Evolutionary conservation across 2,888 invertebrate genomes (phyloP), one percentile per base, ranked within the genome.

Genomic region (Plagodis dolabraria): DNA sequence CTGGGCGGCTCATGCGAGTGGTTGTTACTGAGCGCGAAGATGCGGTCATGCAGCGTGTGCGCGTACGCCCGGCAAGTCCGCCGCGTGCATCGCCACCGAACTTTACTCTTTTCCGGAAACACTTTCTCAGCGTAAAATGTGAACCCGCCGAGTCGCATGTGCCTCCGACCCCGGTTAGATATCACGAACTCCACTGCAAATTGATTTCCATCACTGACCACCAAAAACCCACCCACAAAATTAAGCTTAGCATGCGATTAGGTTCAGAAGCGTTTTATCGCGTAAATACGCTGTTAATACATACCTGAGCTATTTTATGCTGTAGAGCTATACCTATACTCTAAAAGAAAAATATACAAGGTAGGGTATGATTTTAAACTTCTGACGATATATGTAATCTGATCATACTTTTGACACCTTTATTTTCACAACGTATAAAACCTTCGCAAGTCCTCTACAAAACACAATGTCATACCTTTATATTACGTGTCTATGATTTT

Each of bases 141-240:
- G 73, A 92, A 93, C 55, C 93, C 93, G 60, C 84, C 86, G 62
- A 93, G 86, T 64, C 91, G 88, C 92, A 93, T 91, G 70, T 93
- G 93, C 65, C 93, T 83, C 63, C 92, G 83, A 40, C 93, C 93
- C 40, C 93, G 89, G 72, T 93, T 93, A 62, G 93, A 92, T 81
- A 93, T 93, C 86, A 93, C 90, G 89, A 92, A 93, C 80, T 93
- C 91, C 71, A 92, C 93, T 93, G 92, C 64, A 92, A 93, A 86
- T 86, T 72, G 86, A 79, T 65, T 72, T 73, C 76, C 70, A 69
- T 88, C 72, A 79, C 72, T 75, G 54, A 60, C 52, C 59, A 33
- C 7, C 47, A 35, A 11, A 55, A 38, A 43, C 34, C 51, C 44
- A 7, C 10, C 10, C 22, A 36, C 10, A 51, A 35, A 49, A 4